phyloP scores from a whole-genome alignment of 2,888 invertebrate genomes.

The Drosophila sordidula region DNA sequence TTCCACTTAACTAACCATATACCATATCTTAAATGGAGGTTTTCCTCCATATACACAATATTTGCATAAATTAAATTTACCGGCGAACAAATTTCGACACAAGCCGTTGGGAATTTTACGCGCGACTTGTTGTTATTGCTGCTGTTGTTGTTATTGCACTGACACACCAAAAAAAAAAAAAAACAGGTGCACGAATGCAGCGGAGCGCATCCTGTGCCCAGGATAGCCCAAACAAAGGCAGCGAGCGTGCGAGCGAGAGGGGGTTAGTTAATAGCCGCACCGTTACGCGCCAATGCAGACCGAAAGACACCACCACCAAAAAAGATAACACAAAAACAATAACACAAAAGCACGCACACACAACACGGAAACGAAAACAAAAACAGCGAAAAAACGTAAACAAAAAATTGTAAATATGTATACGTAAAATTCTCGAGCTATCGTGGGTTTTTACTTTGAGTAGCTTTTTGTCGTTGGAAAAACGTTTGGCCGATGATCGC shows the following conservation, averaged over 20 bases:
- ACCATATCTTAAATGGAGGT: conserved; percentile 26
- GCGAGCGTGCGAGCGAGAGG: conserved; percentile 17
- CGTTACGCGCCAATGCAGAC: conserved; percentile 71
- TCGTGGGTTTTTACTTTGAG: conserved; percentile 12
- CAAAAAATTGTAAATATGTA: conserved; percentile 22
- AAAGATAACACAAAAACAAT: conserved; percentile 36
- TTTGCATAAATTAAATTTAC: conserved; percentile 74
- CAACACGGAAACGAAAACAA: conserved; percentile 33
- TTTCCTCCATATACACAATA: conserved; percentile 15
- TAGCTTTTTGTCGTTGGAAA: conserved; percentile 3
- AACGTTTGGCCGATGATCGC: conserved; percentile 30
- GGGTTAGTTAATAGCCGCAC: conserved; percentile 32
- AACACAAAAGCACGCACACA: conserved; percentile 40
- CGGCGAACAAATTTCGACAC: conserved; percentile 52
- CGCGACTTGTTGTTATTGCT: conserved; percentile 38
- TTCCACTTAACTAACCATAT: conserved; percentile 47
- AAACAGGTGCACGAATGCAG: conserved; percentile 71
- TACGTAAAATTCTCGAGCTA: conserved; percentile 38
- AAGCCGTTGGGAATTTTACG: conserved; percentile 45
- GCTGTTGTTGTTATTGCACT: conserved; percentile 12
- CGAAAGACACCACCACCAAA: conserved; percentile 57
- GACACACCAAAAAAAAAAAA: conserved; percentile 12
- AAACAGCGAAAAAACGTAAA: conserved; percentile 36
- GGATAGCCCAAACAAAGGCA: conserved; percentile 27
- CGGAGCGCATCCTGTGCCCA: conserved; percentile 75